Base-by-base conservation (phyloP, 1,140 invertebrate genomes). In the Zaprionus lachaisei region DNA sequence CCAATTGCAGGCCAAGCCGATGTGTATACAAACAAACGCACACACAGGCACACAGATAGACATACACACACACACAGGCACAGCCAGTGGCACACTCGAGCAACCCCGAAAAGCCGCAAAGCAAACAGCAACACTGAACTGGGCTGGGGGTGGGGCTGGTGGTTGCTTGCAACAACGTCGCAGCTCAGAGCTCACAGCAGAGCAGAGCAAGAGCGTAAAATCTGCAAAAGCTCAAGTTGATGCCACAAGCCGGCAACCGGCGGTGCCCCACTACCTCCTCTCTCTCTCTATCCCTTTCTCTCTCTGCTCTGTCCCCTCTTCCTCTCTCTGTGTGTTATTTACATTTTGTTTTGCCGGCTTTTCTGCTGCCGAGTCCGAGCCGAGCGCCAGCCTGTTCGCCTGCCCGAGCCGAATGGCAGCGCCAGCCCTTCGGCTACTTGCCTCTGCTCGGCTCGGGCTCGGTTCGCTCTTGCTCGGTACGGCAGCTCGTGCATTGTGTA, bases 331-430 rank as follows among this genome's bases (percentile, higher is more conserved):
- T 80, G 41, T 80, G 82, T 83, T 87, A 87, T 87, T 87, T 87
- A 87, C 84, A 87, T 84, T 87, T 87, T 87, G 84, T 87, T 87
- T 84, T 87, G 84, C 84, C 84, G 84, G 84, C 84, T 89, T 87
- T 89, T 89, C 85, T 57, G 44, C 51, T 20, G 54, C 44, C 67
- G 56, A 41, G 34, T 2, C 44, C 38, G 28, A 34, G 26, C 65
- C 44, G 58, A 67, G 54, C 22, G 24, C 55, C 41, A 51, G 9
- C 20, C 47, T 64, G 76, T 60, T 60, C 63, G 17, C 31, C 24
- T 24, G 51, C 24, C 41, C 26, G 22, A 44, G 51, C 47, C 47
- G 68, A 64, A 34, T 15, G 22, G 5, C 60, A 28, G 31, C 49
- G 37, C 54, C 44, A 64, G 47, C 37, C 31, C 63, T 47, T 65